Evolutionary conservation across 2,888 invertebrate genomes (phyloP), one percentile per base, ranked within the genome.

Genomic region (Syrphus vitripennis): DNA sequence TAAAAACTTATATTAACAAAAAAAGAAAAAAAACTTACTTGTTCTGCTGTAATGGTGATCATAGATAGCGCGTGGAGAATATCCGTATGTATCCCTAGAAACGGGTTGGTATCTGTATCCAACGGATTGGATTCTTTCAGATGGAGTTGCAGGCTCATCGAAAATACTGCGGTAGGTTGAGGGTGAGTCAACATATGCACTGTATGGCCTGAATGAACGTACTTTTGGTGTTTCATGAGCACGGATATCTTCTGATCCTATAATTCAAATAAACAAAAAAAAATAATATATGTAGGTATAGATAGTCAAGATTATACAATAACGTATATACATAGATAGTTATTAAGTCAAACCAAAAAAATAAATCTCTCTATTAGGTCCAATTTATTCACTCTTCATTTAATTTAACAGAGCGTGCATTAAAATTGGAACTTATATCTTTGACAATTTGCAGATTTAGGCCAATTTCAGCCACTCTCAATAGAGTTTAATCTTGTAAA

Each of bases 81-180:
- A 97, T 88, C 97, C 97, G 93, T 97, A 97, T 91, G 95, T 95
- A 92, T 97, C 97, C 91, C 97, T 96, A 93, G 97, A 97, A 90
- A 97, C 96, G 89, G 97, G 97, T 93, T 96, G 94, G 94, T 97
- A 97, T 93, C 97, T 96, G 95, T 97, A 97, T 90, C 97, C 97
- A 91, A 97, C 96, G 79, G 96, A 96, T 92, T 95, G 94, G 94
- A 97, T 97, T 93, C 97, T 95, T 93, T 97, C 97, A 89, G 95
- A 95, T 89, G 97, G 96, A 90, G 94, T 95, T 87, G 95, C 93
- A 89, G 97, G 97, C 92, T 97, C 97, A 92, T 97, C 97, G 93
- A 95, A 97, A 94, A 97, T 97, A 90, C 97, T 97, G 94, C 97
- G 97, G 94, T 94, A 97, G 92, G 95, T 93, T 92, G 95, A 93